Percentiles rank a stretch among this genome's conserved stretches.
Evolutionary conservation across 2,797 vertebrate genomes (phyloP).

Genomic region (Myioborus miniatus): DNA sequence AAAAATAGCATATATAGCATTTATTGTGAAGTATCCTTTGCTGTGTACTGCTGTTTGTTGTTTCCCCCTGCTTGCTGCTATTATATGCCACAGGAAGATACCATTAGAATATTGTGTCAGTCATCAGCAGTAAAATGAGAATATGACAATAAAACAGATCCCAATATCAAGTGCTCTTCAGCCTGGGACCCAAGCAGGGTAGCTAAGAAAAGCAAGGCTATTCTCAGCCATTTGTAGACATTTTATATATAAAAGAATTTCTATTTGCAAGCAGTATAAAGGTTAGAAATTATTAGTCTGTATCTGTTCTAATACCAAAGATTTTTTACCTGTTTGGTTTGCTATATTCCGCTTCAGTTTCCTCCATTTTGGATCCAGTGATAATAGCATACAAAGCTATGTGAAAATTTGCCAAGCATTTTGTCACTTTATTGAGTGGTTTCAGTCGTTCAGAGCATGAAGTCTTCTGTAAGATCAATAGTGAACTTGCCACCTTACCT

Average conservation of each 20-base stretch:
- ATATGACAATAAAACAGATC: neutral
- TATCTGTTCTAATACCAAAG: neutral
- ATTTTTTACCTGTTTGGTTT: neutral
- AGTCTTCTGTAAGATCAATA: constrained; percentile 42
- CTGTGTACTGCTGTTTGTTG: neutral
- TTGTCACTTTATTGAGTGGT: constrained; percentile 32
- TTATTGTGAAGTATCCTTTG: neutral
- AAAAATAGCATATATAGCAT: neutral
- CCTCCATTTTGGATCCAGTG: neutral
- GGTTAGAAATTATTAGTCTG: neutral
- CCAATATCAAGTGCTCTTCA: neutral
- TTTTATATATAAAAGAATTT: neutral
- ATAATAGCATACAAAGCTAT: neutral
- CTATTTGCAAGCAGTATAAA: neutral
- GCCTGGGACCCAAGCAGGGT: neutral
- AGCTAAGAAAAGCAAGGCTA: neutral
- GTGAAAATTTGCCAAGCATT: neutral
- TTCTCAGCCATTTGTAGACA: neutral
- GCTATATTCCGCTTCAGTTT: neutral
- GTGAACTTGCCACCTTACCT: constrained; percentile 48
- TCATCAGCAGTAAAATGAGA: neutral
- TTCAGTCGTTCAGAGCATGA: constrained; percentile 25
- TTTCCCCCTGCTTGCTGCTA: neutral
- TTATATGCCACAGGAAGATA: neutral
- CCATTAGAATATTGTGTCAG: neutral